Conservation (phyloP, 2,797 vertebrate genomes). For the Chiroxiphia lanceolata region DNA sequence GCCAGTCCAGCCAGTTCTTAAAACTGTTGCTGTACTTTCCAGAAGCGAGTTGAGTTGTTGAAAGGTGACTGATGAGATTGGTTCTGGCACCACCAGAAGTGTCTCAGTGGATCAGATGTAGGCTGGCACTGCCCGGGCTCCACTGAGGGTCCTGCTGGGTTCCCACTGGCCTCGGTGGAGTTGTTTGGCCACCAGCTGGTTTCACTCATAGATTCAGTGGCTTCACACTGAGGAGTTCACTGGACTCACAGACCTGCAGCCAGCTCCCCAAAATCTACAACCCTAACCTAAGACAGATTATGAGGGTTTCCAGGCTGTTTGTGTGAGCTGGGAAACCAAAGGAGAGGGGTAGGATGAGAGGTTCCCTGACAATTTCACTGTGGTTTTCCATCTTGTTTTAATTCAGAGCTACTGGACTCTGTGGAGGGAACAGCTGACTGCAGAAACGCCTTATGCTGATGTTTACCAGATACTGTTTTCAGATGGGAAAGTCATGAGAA, state of each 20-base stretch:
- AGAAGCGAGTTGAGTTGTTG: not conserved
- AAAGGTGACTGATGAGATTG: not conserved
- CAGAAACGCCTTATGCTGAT: conserved; percentile 1
- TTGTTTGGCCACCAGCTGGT: not conserved
- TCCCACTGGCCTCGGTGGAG: not conserved
- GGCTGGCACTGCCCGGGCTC: not conserved
- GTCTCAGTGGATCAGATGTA: fast-evolving
- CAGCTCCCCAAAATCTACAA: not conserved
- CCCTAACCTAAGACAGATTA: not conserved
- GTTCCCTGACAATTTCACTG: not conserved
- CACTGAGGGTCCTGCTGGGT: not conserved
- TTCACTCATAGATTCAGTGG: not conserved
- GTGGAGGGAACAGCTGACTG: not conserved
- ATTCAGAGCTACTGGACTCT: conserved; percentile 4
- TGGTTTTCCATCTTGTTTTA: conserved; percentile 5
- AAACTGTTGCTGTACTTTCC: not conserved
- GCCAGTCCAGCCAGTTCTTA: not conserved
- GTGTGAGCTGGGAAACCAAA: not conserved
- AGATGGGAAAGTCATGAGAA: conserved; percentile 15
- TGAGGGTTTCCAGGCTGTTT: not conserved
- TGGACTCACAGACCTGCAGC: not conserved
- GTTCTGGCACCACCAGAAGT: not conserved
- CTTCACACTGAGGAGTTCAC: not conserved
- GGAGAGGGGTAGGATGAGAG: not conserved
- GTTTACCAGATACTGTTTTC: conserved; percentile 27